Base-by-base conservation (phyloP, 2,888 invertebrate species). In the Encarsia formosa region DNA sequence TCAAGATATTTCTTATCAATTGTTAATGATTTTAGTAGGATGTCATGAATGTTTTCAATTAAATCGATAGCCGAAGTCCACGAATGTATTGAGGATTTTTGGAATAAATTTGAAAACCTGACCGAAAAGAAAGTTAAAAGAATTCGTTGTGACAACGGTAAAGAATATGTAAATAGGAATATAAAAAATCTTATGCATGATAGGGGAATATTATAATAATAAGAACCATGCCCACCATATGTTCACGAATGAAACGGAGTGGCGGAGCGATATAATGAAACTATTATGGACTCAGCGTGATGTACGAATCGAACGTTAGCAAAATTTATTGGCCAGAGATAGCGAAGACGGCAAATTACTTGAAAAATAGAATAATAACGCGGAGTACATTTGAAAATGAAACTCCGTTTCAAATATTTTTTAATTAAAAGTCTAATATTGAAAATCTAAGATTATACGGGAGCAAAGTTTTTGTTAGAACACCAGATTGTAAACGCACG, bases 141-240 rank as follows among this genome's bases (percentile, higher is more conserved):
- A 6, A 22, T 43, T 5, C 31, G 32, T 22, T 43, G 32, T 15
- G 32, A 43, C 16, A 40, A 40, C 18, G 40, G 40, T 15, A 40
- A 6, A 5, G 31, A 42, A 31, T 42, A 19, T 42, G n/a, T 31
- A 31, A 31, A 42, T 18, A 26, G 18, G 29, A 18, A 26, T 26
- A 26, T 18, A 20, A 42, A 51, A 1, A 56, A 26, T 26, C 47
- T 54, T 18, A 11, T 54, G 8, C 48, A 48, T 35, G 22, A 31
- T 4, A 31, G 15, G 3, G 6, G 31, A 31, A 31, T 31, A n/a
- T n/a, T n/a, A n/a, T n/a, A n/a, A n/a, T 11, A 31, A 6, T 31
- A 3, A 5, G 3, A 31, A 6, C 3, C 31, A 31, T 31, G 31
- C 15, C 31, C 31, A 6, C 31, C 31, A 6, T 31, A 31, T 31